These are phyloP conservation scores for Zaprionus capensis DNA, from an alignment of 1,140 invertebrate species.

Conservation along the genomic window DNA sequence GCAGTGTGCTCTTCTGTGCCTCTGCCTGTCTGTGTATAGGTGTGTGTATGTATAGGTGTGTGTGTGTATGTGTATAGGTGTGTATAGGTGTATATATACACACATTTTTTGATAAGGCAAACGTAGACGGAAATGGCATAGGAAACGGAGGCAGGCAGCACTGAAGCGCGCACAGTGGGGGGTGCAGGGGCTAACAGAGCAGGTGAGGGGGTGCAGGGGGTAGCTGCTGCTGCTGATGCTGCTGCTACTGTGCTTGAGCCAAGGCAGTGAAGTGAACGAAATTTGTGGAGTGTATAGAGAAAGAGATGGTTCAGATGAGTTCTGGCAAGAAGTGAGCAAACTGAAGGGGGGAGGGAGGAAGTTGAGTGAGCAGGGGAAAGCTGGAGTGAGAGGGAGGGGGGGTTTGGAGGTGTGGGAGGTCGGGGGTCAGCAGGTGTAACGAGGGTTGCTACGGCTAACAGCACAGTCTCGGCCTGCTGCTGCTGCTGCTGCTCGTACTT, in stretches of 20 bases:
- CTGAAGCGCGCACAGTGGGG: background rate
- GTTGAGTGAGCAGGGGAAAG: too few relatives aligned
- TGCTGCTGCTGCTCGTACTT: conserved; percentile 59
- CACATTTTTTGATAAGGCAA: conserved; percentile 76
- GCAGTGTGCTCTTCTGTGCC: conserved; percentile 37
- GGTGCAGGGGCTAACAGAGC: background rate
- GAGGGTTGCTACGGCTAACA: conserved; percentile 32
- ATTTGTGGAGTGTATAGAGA: conserved; percentile 55
- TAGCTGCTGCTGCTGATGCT: background rate
- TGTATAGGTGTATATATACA: conserved; percentile 48
- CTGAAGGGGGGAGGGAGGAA: conserved; percentile 20
- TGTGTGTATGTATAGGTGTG: conserved; percentile 21
- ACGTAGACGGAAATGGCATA: conserved; percentile 74
- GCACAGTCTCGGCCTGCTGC: conserved; percentile 7
- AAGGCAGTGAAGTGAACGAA: conserved; percentile 68
- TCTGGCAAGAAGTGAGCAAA: conserved; percentile 12
- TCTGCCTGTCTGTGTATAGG: conserved; percentile 9
- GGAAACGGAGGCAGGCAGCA: conserved; percentile 51
- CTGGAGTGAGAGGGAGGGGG: background rate
- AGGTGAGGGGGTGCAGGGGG: background rate
- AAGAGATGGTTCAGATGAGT: conserved; percentile 24
- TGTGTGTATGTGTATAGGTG: background rate
- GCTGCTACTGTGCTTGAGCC: conserved; percentile 43
- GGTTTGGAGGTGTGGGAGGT: background rate
- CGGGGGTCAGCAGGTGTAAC: conserved; percentile 48